Evolutionary conservation across 2,797 vertebrate genomes (phyloP).

Genomic region (Darevskia nairensis): DNA sequence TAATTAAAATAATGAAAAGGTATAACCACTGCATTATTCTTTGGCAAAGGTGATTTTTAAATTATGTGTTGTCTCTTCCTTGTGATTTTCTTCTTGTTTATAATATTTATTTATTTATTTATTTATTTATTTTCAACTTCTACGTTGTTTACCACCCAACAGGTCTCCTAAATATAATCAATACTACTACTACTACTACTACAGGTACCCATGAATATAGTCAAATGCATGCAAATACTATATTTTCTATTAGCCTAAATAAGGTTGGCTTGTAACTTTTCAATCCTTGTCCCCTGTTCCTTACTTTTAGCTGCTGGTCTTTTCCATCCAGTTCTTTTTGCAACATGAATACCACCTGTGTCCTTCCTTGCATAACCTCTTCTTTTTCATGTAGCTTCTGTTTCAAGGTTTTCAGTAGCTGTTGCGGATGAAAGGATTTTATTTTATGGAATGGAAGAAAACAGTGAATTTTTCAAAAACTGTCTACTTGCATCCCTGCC

Average conservation of each 20-base stretch:
- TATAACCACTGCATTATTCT: background rate
- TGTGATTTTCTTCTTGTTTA: background rate
- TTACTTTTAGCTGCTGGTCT: conserved; percentile 86
- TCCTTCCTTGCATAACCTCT: conserved; percentile 89
- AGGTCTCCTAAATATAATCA: background rate
- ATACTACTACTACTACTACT: too few species aligned
- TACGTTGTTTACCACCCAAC: background rate
- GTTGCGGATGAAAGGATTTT: background rate
- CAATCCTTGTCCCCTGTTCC: background rate
- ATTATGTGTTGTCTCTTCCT: background rate
- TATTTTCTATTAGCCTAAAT: background rate
- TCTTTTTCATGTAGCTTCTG: conserved; percentile 94
- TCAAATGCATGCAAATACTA: background rate
- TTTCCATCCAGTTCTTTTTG: conserved; percentile 89
- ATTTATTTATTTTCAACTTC: background rate
- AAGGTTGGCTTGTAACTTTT: background rate
- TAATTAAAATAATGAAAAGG: background rate
- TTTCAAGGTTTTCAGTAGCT: conserved; percentile 91
- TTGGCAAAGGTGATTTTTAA: background rate
- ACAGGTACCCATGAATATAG: background rate
- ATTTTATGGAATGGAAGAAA: conserved; percentile 6
- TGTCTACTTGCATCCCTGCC: background rate
- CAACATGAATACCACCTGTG: conserved; percentile 89
- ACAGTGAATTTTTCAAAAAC: background rate
- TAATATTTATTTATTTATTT: background rate